Percentiles rank a stretch among this genome's conserved stretches.
These are phyloP conservation scores for Cephus nigrinus DNA, from an alignment of 2,888 invertebrate species.

Conservation along the genomic window DNA sequence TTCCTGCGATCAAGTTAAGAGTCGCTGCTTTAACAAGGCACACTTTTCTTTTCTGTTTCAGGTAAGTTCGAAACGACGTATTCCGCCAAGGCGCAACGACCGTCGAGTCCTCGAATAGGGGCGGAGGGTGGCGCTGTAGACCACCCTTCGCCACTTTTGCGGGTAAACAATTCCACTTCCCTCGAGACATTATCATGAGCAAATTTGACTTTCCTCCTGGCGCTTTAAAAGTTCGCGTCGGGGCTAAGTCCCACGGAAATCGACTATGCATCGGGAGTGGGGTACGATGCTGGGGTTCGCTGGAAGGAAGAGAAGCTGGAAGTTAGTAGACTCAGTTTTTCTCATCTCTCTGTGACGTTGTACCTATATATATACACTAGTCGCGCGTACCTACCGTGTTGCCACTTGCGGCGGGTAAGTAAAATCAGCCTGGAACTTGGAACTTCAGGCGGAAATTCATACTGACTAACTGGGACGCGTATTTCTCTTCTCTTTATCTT, in stretches of 20 bases:
- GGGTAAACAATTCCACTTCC: constrained; percentile 44
- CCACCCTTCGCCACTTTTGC: constrained; percentile 26
- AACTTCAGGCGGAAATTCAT: no score
- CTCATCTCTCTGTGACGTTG: no score
- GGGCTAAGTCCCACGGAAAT: constrained; percentile 34
- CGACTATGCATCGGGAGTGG: constrained; percentile 52
- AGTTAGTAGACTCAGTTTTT: background rate
- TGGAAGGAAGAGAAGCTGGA: background rate
- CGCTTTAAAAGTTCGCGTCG: constrained; percentile 25
- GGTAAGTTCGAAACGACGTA: constrained; percentile 32
- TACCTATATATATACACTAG: no score
- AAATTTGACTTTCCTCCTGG: constrained; percentile 55
- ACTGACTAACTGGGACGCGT: no score
- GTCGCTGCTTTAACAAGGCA: no score
- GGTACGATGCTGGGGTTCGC: background rate
- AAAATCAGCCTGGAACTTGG: no score
- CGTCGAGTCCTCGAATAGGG: background rate
- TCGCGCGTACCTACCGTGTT: no score
- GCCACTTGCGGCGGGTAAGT: no score
- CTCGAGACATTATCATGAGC: constrained; percentile 57
- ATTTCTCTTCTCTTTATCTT: no score
- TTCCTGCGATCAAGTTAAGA: no score
- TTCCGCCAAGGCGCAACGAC: background rate
- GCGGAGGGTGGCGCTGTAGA: background rate
- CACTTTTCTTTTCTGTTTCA: constrained; percentile 32